Percentiles rank a stretch among this genome's conserved stretches.
Evolutionary conservation across 1,140 invertebrate genomes (phyloP).

Genomic region (Danaus melanippus): DNA sequence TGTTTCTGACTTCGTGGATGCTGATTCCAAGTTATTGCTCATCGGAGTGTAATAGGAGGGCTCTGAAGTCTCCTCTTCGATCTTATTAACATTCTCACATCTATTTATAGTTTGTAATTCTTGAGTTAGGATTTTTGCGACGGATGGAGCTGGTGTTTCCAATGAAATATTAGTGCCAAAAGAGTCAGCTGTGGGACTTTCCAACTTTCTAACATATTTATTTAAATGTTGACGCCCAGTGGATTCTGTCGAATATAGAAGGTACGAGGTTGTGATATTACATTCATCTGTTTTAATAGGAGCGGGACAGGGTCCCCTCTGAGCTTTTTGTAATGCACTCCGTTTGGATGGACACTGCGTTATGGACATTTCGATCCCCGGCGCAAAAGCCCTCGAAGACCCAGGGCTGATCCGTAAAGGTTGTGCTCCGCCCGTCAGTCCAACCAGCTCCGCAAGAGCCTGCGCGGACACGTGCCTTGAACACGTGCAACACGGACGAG

Average conservation of each 20-base stretch:
- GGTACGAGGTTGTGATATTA: slow-evolving; percentile 34
- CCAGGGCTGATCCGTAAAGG: slow-evolving; percentile 23
- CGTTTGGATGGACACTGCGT: slow-evolving; percentile 32
- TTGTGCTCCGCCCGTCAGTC: slow-evolving; percentile 13
- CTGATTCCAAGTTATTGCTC: slow-evolving; percentile 18
- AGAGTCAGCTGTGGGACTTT: slow-evolving; percentile 4
- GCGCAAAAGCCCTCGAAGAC: slow-evolving; percentile 23
- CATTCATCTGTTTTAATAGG: slow-evolving; percentile 29
- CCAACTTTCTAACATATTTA: slow-evolving; percentile 5
- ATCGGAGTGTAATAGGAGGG: slow-evolving; percentile 28
- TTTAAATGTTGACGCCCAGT: slow-evolving; percentile 10
- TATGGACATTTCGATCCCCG: slow-evolving; percentile 40
- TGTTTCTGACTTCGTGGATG: slow-evolving; percentile 4
- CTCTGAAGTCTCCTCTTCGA: slow-evolving; percentile 16
- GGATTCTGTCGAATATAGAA: slow-evolving; percentile 33
- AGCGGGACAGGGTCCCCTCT: slow-evolving; percentile 28
- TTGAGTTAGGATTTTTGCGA: slow-evolving; percentile 12
- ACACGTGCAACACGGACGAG: slow-evolving; percentile 46
- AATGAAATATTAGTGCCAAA: slow-evolving; percentile 3
- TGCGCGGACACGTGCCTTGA: slow-evolving; percentile 45
- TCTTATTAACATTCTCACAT: no score
- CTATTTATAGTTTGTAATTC: slow-evolving; percentile 6
- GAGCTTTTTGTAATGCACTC: slow-evolving; percentile 11
- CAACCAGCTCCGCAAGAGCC: slow-evolving; percentile 31
- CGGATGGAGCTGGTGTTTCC: slow-evolving; percentile 3